Conservation (phyloP, 35 echinoderm and acorn worm species). For the Strongylocentrotus purpuratus region DNA sequence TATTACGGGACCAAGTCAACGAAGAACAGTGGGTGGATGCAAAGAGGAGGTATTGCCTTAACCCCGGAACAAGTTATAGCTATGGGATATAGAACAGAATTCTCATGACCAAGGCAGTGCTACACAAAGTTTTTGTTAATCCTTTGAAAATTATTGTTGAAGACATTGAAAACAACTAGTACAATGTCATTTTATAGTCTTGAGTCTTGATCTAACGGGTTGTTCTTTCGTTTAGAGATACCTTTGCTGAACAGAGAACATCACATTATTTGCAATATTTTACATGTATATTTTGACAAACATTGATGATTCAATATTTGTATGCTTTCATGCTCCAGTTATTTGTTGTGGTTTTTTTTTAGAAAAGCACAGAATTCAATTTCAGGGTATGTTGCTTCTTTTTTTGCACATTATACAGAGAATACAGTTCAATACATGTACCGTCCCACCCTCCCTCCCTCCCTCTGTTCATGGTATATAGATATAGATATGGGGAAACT, state of each 20-base stretch:
- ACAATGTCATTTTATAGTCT: not conserved
- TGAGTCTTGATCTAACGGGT: not conserved
- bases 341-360: not conserved
- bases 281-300: not conserved
- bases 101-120: not conserved
- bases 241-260: not conserved
- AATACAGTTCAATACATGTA: too few relatives aligned
- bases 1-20: not conserved
- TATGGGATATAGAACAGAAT: constrained; percentile 27
- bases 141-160: not conserved
- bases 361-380: not conserved
- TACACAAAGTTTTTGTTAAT: not conserved
- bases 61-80: constrained; percentile 25
- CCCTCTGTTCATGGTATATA: too few relatives aligned
- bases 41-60: constrained; percentile 23
- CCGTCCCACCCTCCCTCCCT: too few relatives aligned
- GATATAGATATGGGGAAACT: too few relatives aligned
- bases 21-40: constrained; percentile 26
- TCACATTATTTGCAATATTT: not conserved
- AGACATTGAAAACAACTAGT: not conserved
- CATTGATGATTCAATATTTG: not conserved
- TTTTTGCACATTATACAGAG: not conserved
- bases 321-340: not conserved
- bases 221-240: not conserved
- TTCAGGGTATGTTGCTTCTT: not conserved